Evolutionary conservation across 2,888 invertebrate species (phyloP).

Genomic region (Athalia rosae): DNA sequence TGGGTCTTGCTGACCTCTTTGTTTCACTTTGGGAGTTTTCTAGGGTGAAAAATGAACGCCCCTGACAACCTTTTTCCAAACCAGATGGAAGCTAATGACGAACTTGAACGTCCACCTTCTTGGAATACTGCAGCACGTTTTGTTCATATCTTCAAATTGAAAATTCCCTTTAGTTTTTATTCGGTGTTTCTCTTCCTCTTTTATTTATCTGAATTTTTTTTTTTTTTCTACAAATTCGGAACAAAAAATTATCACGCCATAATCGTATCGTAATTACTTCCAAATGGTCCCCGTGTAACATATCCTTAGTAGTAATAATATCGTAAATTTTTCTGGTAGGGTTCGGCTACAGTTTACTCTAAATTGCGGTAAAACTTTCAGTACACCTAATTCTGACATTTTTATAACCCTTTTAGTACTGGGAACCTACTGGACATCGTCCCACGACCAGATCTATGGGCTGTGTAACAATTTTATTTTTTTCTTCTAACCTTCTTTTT

Average conservation of each 20-base stretch:
- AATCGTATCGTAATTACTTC: background rate
- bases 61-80: background rate
- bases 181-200: no score
- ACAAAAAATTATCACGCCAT: background rate
- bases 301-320: background rate
- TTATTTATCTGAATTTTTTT: no score
- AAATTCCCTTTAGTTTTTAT: no score
- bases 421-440: background rate
- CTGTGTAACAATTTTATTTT: no score
- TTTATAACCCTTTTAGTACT: background rate
- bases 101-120: no score
- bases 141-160: slow-evolving; percentile 19
- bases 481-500: no score
- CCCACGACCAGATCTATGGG: background rate
- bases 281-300: background rate
- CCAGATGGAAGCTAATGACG: slow-evolving; percentile 26
- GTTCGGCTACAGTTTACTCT: no score
- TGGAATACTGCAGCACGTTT: slow-evolving; percentile 5
- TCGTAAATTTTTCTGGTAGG: background rate
- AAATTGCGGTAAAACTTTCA: no score
- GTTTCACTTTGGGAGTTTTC: slow-evolving; percentile 22
- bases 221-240: background rate
- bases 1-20: slow-evolving; percentile 25
- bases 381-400: background rate
- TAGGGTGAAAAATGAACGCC: slow-evolving; percentile 14